These are phyloP conservation scores for Perca fluviatilis DNA, from an alignment of 2,113 vertebrate species.

Conservation along the genomic window DNA sequence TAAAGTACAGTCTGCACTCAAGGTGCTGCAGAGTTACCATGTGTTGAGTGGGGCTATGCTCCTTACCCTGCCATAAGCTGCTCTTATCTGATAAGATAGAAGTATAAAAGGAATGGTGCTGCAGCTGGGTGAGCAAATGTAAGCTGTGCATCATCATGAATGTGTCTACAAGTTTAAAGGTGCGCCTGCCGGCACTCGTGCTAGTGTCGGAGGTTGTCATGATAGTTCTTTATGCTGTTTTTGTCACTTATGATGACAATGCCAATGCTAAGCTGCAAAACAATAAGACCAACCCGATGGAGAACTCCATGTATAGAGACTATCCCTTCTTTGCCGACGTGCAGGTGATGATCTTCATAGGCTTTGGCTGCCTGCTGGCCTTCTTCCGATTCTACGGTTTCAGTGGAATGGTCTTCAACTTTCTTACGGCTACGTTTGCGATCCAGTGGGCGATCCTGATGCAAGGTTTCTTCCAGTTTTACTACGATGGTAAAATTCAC, in stretches of 20 bases:
- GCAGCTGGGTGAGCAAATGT: conserved; percentile 37
- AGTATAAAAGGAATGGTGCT: conserved; percentile 62
- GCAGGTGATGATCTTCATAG: conserved; percentile 89
- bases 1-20: conserved; percentile 56
- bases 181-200: conserved; percentile 81
- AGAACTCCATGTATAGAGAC: conserved; percentile 77
- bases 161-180: conserved; percentile 49
- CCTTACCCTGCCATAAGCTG: conserved; percentile 28
- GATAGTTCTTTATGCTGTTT: conserved; percentile 80
- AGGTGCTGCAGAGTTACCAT: conserved; percentile 20
- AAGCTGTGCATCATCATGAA: conserved; percentile 62
- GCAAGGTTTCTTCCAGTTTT: conserved; percentile 86
- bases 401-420: conserved; percentile 87
- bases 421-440: conserved; percentile 86
- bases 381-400: conserved; percentile 87
- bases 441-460: conserved; percentile 88
- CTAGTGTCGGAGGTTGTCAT: conserved; percentile 79
- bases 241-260: conserved; percentile 84
- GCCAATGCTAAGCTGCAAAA: conserved; percentile 53
- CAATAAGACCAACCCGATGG: conserved; percentile 68
- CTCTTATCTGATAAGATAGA: conserved; percentile 70
- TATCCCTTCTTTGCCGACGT: conserved; percentile 88
- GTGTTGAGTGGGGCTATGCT: not conserved
- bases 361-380: conserved; percentile 87
- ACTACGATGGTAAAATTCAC: conserved; percentile 79